Conservation (phyloP, 2,113 vertebrate genomes). For the Cyprinodon tularosa region DNA sequence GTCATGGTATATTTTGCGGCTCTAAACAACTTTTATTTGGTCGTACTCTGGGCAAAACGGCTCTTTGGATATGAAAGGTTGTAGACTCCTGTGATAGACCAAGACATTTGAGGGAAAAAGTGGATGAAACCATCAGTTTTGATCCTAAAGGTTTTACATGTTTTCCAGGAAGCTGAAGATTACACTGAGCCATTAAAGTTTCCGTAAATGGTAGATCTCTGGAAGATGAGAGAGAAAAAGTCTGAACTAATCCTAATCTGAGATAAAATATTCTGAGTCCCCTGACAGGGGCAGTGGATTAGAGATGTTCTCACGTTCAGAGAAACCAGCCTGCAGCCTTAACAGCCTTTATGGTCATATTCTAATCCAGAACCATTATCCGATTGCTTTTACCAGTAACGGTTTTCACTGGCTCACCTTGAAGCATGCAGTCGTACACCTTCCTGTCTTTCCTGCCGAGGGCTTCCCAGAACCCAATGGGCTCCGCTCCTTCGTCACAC, state of each 20-base stretch:
- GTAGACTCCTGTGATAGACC: too few relatives aligned
- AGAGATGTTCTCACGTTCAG: not conserved
- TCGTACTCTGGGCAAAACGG: too few relatives aligned
- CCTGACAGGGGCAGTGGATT: not conserved
- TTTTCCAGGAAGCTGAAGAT: too few relatives aligned
- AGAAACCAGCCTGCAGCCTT: not conserved
- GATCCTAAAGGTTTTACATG: too few relatives aligned
- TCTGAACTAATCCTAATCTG: not conserved
- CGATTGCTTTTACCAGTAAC: not conserved
- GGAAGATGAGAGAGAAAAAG: not conserved
- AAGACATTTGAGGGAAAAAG: too few relatives aligned
- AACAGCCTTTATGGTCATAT: not conserved
- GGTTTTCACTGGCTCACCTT: conserved; percentile 79
- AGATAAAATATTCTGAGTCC: not conserved
- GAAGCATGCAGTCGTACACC: conserved; percentile 96
- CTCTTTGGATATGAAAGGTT: too few relatives aligned
- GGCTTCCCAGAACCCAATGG: conserved; percentile 91
- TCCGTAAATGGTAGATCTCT: not conserved
- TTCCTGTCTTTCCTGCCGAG: conserved; percentile 92
- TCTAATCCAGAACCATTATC: not conserved
- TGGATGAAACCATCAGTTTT: too few relatives aligned
- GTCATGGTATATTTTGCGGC: too few relatives aligned
- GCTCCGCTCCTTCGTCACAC: conserved; percentile 92
- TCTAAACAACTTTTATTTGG: too few relatives aligned
- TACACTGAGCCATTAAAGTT: too few relatives aligned